phyloP scores from a whole-genome alignment of 2,888 invertebrate species.

The Yponomeuta sedellus region DNA sequence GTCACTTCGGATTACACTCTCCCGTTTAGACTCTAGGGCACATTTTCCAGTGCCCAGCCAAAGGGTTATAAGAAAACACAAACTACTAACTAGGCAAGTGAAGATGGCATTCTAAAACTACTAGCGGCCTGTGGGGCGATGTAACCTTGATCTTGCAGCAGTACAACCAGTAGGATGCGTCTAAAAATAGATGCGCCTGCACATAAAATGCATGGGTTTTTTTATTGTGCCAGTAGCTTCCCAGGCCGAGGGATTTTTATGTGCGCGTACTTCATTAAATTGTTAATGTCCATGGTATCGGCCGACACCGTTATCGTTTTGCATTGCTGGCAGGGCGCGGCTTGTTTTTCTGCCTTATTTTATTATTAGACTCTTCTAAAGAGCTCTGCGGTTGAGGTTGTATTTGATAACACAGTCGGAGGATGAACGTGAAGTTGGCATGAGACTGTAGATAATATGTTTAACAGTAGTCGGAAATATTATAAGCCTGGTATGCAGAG shows the following conservation, averaged over 20 bases:
- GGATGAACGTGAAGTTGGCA: background rate
- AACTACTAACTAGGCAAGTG: slow-evolving; percentile 43
- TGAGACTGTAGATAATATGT: too few relatives aligned
- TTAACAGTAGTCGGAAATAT: too few relatives aligned
- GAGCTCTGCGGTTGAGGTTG: background rate
- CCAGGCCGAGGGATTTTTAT: slow-evolving; percentile 56
- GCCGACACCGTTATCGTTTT: slow-evolving; percentile 37
- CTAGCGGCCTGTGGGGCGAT: slow-evolving; percentile 38
- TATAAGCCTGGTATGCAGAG: too few relatives aligned
- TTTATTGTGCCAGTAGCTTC: slow-evolving; percentile 53
- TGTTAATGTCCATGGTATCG: slow-evolving; percentile 41
- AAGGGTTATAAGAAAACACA: slow-evolving; percentile 3
- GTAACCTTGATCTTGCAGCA: slow-evolving; percentile 71
- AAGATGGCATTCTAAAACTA: slow-evolving; percentile 50
- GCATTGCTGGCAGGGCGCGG: slow-evolving; percentile 18
- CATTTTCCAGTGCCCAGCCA: slow-evolving; percentile 1
- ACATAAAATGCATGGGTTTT: slow-evolving; percentile 62
- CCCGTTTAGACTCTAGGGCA: background rate
- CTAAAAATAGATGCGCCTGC: slow-evolving; percentile 63
- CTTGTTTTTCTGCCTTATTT: background rate
- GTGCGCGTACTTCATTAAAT: slow-evolving; percentile 43
- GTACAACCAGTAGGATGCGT: slow-evolving; percentile 63
- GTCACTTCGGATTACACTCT: slow-evolving; percentile 5
- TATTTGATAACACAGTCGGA: background rate
- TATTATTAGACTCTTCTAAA: background rate